Percentiles rank a stretch among this genome's conserved stretches.
Conservation (phyloP, 1,140 invertebrate genomes). For the Helicoverpa armigera region DNA sequence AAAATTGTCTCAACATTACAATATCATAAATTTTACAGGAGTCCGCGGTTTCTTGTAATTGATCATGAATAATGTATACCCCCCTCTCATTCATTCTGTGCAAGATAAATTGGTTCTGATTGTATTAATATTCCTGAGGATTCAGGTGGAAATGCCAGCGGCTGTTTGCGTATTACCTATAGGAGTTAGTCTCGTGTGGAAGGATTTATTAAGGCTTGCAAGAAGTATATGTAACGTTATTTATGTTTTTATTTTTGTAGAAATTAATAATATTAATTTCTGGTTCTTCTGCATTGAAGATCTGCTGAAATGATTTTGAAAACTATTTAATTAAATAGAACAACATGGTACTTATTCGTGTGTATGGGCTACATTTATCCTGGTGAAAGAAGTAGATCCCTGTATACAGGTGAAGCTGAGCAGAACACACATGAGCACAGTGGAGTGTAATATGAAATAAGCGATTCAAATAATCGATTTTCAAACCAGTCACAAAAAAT, state of each 20-base stretch:
- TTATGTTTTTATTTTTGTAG: no score
- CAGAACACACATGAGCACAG: no score
- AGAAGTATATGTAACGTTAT: not conserved
- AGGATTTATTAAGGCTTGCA: not conserved
- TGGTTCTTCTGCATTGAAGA: no score
- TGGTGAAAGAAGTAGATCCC: no score
- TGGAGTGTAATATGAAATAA: no score
- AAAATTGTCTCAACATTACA: constrained; percentile 44
- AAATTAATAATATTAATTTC: no score
- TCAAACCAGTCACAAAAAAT: not conserved
- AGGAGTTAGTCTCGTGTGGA: not conserved
- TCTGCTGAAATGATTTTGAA: no score
- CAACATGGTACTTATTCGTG: no score
- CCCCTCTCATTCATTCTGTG: constrained; percentile 30
- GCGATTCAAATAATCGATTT: no score
- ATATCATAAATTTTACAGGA: constrained; percentile 41
- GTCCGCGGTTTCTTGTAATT: constrained; percentile 47
- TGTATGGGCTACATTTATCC: no score
- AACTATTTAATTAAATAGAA: no score
- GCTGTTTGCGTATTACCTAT: constrained; percentile 18
- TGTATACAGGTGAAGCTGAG: no score
- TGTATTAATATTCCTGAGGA: constrained; percentile 49
- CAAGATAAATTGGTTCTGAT: constrained; percentile 48
- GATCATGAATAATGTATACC: constrained; percentile 48
- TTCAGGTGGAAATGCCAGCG: constrained; percentile 30